Conservation (phyloP, 64 coral and sea anemone species). For the Montipora sp. region DNA sequence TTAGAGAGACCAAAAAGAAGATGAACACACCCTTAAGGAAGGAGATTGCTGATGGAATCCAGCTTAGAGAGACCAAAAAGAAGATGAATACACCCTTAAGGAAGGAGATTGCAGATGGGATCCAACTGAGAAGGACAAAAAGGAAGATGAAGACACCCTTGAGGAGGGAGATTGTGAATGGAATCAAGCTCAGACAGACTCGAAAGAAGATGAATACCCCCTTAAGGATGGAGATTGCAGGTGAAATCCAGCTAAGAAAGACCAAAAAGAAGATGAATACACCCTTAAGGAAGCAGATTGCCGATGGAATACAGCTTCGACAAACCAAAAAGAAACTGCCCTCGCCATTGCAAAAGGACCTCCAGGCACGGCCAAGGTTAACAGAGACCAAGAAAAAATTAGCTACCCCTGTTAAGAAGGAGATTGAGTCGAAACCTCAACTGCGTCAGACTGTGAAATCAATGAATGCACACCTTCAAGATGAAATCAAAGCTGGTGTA, state of each 20-base stretch:
- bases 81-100: conserved; percentile 53
- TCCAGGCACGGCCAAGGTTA: conserved; percentile 60
- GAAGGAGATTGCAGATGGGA: conserved; percentile 56
- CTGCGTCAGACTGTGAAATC: conserved; percentile 76
- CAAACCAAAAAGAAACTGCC: conserved; percentile 68
- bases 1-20: conserved; percentile 40
- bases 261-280: conserved; percentile 73
- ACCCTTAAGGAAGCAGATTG: conserved; percentile 75
- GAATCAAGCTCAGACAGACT: conserved; percentile 50
- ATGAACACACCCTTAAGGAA: conserved; percentile 24
- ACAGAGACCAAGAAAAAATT: conserved; percentile 74
- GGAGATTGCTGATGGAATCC: background rate
- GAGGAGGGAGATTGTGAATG: conserved; percentile 62
- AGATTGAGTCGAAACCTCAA: conserved; percentile 63
- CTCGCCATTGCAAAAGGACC: conserved; percentile 70
- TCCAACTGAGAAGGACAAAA: conserved; percentile 51
- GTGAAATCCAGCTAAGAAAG: conserved; percentile 39
- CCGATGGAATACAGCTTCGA: conserved; percentile 47
- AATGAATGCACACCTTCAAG: conserved; percentile 67
- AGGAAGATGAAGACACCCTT: conserved; percentile 65
- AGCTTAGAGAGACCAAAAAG: conserved; percentile 45
- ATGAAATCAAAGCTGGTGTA: conserved; percentile 68
- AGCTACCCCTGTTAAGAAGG: conserved; percentile 60
- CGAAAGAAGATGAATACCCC: conserved; percentile 85
- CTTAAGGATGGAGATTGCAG: conserved; percentile 52